Base-by-base conservation (phyloP, 2,797 vertebrate genomes). In the Rhinoraja longicauda region DNA sequence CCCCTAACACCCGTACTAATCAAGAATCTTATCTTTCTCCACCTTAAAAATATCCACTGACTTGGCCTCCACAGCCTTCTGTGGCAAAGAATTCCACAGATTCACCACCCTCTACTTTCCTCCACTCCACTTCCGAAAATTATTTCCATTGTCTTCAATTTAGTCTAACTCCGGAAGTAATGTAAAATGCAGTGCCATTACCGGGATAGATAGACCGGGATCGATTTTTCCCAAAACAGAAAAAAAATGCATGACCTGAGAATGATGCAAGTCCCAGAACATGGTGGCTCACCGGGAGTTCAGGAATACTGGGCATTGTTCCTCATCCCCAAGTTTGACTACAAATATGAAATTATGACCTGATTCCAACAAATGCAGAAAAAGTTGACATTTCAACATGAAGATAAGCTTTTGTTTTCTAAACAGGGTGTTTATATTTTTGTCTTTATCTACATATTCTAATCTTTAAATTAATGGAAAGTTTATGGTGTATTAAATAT, bases 321-420 rank as follows among this genome's bases (percentile, higher is more conserved):
- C 62, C 62, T 90, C 32, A 32, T 67, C 39, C 36, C 32, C 64
- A 90, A 88, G n/a, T 88, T 88, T n/a, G n/a, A 64, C 57, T 29
- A n/a, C 1, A 5, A 24, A 2, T 12, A 13, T 70, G 6, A 70
- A 70, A 9, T 29, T 91, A 91, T 12, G 39, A 26, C 36, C 36
- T 13, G 39, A 91, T 70, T 93, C 39, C 75, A 88, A 39, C 76
- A 78, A 39, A 64, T 36, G n/a, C 62, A 64, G 32, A 93, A 86
- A 75, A 59, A 26, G 32, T 79, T 93, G 45, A 79, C 29, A 17
- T 75, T 93, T 92, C 45, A 82, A 57, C 75, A 70, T 73, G 62
- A 93, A 29, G 82, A 4, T 24, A 93, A 86, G 62, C n/a, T n/a
- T 79, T 93, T 90, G 17, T 62, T 93, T 62, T 81, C 92, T 73